Evolutionary conservation across 2,888 invertebrate species (phyloP).

Genomic region (Ecliptopera silaceata): DNA sequence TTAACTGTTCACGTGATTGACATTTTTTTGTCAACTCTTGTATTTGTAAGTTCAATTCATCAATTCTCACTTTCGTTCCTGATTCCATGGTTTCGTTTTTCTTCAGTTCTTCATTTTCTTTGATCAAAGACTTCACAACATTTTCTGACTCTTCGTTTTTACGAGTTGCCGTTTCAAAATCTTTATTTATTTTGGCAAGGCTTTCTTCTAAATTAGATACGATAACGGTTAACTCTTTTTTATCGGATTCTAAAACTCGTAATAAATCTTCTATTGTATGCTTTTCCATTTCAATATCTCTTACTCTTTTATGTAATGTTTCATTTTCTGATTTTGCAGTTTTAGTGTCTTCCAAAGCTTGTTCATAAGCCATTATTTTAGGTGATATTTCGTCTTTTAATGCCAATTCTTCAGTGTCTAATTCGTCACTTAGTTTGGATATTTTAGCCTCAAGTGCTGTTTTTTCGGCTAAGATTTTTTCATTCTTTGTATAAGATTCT

Average conservation of each 20-base stretch:
- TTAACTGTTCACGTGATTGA: slow-evolving; percentile 67
- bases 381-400: slow-evolving; percentile 10
- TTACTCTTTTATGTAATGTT: slow-evolving; percentile 17
- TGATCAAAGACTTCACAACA: slow-evolving; percentile 1
- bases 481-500: slow-evolving; percentile 9
- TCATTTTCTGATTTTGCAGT: slow-evolving; percentile 32
- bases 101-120: slow-evolving; percentile 13
- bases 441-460: slow-evolving; percentile 9
- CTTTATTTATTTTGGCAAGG: not conserved
- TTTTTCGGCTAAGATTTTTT: slow-evolving; percentile 9
- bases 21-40: slow-evolving; percentile 60
- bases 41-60: slow-evolving; percentile 68
- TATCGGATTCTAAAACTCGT: slow-evolving; percentile 3
- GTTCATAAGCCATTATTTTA: slow-evolving; percentile 12
- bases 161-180: slow-evolving; percentile 10
- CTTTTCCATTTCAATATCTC: slow-evolving; percentile 16
- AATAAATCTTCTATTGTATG: slow-evolving; percentile 2
- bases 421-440: slow-evolving; percentile 7
- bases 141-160: slow-evolving; percentile 12
- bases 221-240: slow-evolving; percentile 7
- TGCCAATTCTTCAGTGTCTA: not conserved
- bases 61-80: slow-evolving; percentile 69
- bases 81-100: slow-evolving; percentile 1
- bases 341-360: slow-evolving; percentile 28
- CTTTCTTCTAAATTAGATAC: slow-evolving; percentile 15